Evolutionary conservation across 2,888 invertebrate genomes (phyloP).

Genomic region (Stomorhina lunata): DNA sequence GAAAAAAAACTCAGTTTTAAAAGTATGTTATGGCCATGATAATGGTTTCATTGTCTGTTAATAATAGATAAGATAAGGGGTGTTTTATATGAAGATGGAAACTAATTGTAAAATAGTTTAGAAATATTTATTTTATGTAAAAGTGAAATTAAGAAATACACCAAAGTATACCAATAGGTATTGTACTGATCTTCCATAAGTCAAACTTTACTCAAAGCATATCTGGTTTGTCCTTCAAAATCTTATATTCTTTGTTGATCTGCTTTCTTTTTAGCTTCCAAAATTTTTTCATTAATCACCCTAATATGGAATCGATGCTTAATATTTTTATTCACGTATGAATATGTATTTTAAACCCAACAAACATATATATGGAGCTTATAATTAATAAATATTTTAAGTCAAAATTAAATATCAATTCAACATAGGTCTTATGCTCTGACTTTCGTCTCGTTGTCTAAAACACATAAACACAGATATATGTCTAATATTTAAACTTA

Average conservation of each 20-base stretch:
- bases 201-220: too few species aligned
- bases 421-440: too few species aligned
- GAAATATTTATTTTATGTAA: neutral
- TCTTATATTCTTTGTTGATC: too few species aligned
- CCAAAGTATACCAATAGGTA: too few species aligned
- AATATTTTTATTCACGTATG: neutral
- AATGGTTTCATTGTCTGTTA: conserved; percentile 43
- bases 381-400: too few species aligned
- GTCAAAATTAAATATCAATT: too few species aligned
- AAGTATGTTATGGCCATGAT: conserved; percentile 47
- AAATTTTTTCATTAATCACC: neutral
- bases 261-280: neutral
- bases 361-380: neutral
- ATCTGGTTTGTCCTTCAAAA: too few species aligned
- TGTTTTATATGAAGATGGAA: neutral
- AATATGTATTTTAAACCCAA: neutral
- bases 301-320: neutral
- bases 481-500: too few species aligned
- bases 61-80: neutral
- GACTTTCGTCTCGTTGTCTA: too few species aligned
- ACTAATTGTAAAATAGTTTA: too few species aligned
- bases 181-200: neutral
- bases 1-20: neutral
- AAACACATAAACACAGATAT: too few species aligned
- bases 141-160: too few species aligned